Evolutionary conservation across 2,113 vertebrate genomes (phyloP).

Genomic region (Acanthochromis polyacanthus): DNA sequence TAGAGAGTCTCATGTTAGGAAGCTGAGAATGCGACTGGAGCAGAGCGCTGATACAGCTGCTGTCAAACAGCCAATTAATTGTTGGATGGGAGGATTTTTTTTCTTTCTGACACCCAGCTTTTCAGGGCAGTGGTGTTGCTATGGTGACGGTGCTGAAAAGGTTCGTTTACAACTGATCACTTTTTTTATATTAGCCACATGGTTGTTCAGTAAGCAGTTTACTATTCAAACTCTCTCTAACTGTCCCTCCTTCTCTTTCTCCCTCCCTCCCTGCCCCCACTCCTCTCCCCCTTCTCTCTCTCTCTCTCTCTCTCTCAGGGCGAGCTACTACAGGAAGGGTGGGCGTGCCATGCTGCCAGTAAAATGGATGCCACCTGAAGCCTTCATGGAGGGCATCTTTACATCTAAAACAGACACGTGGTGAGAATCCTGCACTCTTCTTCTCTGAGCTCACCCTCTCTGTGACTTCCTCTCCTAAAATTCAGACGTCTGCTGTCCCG

Average conservation of each 20-base stretch:
- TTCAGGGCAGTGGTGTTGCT: constrained; percentile 42
- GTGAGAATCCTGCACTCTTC: constrained; percentile 74
- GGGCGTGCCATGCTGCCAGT: constrained; percentile 98
- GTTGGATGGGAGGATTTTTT: constrained; percentile 5
- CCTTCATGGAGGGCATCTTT: constrained; percentile 99
- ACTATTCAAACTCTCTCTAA: not conserved
- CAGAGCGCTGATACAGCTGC: constrained; percentile 7
- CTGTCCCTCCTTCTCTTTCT: no score
- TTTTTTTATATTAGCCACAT: not conserved
- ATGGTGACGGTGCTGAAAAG: constrained; percentile 42
- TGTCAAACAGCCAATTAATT: constrained; percentile 49
- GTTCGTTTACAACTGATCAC: not conserved
- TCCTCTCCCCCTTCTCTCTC: no score
- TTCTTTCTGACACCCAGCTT: constrained; percentile 4
- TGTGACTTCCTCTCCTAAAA: constrained; percentile 1
- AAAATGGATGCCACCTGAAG: constrained; percentile 99
- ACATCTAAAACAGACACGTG: constrained; percentile 99
- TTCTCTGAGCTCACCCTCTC: not conserved
- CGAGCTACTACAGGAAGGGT: constrained; percentile 98
- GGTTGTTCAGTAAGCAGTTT: not conserved
- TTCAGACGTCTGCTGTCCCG: constrained; percentile 1
- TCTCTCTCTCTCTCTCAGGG: constrained; percentile 79
- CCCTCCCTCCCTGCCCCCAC: no score
- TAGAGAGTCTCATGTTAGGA: constrained; percentile 10
- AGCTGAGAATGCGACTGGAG: constrained; percentile 35